A percentile compares a stretch with the other conserved stretches of the same genome.
Evolutionary conservation across 2,888 invertebrate species (phyloP).

Genomic region (Hemaris fuciformis): DNA sequence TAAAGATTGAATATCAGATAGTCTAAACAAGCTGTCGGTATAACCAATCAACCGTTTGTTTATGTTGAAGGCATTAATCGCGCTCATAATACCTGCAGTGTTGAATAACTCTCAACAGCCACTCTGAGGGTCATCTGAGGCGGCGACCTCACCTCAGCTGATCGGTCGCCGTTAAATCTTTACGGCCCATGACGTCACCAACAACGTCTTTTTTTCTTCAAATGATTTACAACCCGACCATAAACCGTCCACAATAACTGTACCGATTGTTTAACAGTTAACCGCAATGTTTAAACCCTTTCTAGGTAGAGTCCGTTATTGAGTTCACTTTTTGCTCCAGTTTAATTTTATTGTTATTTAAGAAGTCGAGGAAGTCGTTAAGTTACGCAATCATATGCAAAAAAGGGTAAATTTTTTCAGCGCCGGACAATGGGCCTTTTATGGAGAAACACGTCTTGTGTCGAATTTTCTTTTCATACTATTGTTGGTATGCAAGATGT

Average conservation of each 20-base stretch:
- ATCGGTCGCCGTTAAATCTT: constrained; percentile 72
- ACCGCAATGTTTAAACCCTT: constrained; percentile 80
- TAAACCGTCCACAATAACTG: constrained; percentile 77
- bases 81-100: constrained; percentile 1
- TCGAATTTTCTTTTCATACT: constrained; percentile 41
- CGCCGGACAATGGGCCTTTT: constrained; percentile 45
- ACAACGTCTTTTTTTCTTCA: constrained; percentile 54
- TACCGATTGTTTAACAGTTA: constrained; percentile 78
- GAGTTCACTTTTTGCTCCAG: constrained; percentile 71
- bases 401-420: constrained; percentile 56
- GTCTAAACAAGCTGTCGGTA: neutral
- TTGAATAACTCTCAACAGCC: constrained; percentile 21
- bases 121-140: constrained; percentile 33
- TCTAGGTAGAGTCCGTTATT: constrained; percentile 70
- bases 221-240: constrained; percentile 74
- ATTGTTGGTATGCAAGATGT: constrained; percentile 51
- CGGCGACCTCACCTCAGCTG: constrained; percentile 72
- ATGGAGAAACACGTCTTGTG: constrained; percentile 30
- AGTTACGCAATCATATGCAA: constrained; percentile 74
- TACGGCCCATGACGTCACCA: constrained; percentile 73
- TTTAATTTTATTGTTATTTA: constrained; percentile 55
- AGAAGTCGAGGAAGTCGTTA: constrained; percentile 58
- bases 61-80: neutral
- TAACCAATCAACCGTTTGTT: neutral
- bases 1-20: neutral